Conservation (phyloP, 2,797 vertebrate genomes). For the Diglossa cyanea region DNA sequence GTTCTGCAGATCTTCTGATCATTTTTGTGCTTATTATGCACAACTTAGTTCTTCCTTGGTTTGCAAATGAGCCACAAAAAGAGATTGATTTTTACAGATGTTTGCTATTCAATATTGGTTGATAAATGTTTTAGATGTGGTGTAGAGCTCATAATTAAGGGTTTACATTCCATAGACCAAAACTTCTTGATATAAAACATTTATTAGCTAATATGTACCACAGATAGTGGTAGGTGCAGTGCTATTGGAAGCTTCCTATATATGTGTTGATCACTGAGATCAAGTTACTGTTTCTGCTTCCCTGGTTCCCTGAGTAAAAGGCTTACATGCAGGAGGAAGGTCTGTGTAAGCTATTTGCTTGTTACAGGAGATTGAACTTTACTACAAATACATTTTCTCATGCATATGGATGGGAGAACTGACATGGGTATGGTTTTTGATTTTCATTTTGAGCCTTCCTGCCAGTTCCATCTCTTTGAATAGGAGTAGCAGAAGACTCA, state of each 20-base stretch:
- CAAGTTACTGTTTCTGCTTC: background rate
- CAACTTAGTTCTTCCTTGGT: constrained; percentile 21
- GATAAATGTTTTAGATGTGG: constrained; percentile 44
- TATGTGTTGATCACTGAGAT: background rate
- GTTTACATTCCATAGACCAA: background rate
- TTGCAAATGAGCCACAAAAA: constrained; percentile 29
- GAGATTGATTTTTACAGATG: constrained; percentile 49
- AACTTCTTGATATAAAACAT: background rate
- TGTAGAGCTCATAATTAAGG: constrained; percentile 31
- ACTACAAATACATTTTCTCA: background rate
- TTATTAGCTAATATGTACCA: background rate
- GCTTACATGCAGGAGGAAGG: background rate
- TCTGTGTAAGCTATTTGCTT: constrained; percentile 25
- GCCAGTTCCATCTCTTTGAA: background rate
- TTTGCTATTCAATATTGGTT: constrained; percentile 43
- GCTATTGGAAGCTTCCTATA: background rate
- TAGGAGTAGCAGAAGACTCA: background rate
- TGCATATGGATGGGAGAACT: background rate
- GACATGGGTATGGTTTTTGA: background rate
- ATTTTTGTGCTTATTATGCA: constrained; percentile 41
- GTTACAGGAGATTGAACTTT: constrained; percentile 20
- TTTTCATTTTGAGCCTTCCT: background rate
- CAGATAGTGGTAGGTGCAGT: background rate
- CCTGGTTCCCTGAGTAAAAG: background rate
- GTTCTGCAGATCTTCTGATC: constrained; percentile 13